Conservation (phyloP, 2,113 vertebrate species). For the Fregetta grallaria region DNA sequence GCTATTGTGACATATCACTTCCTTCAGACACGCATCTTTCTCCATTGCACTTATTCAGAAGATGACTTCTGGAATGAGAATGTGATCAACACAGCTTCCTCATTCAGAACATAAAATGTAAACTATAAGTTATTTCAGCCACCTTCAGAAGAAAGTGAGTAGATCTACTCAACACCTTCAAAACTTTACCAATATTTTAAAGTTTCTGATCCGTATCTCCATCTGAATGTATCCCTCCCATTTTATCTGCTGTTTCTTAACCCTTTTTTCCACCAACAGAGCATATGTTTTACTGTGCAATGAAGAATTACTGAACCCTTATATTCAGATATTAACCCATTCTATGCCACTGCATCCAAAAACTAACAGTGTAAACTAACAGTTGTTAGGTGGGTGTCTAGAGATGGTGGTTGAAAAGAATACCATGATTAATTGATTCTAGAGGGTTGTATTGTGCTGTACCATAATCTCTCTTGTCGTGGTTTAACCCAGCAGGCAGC, state of each 20-base stretch:
- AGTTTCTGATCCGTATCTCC: background rate
- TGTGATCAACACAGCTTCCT: background rate
- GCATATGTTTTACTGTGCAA: background rate
- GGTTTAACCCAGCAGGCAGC: no score
- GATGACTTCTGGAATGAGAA: background rate
- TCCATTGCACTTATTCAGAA: background rate
- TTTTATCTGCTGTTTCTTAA: background rate
- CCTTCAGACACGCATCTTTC: background rate
- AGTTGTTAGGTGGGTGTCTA: background rate
- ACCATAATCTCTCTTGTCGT: background rate
- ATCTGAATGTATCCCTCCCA: background rate
- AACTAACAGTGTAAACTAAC: background rate
- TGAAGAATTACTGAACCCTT: background rate
- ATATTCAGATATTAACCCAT: background rate
- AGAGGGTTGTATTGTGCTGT: background rate
- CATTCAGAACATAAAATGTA: background rate
- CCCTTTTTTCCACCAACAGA: background rate
- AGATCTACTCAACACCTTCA: background rate
- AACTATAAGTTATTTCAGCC: background rate
- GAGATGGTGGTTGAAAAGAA: background rate
- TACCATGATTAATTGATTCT: background rate
- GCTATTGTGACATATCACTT: background rate
- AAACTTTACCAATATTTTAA: background rate
- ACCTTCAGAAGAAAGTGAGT: background rate
- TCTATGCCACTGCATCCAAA: background rate